Evolutionary conservation across 2,113 vertebrate species (phyloP).

Genomic region (Dermatemys mawii): DNA sequence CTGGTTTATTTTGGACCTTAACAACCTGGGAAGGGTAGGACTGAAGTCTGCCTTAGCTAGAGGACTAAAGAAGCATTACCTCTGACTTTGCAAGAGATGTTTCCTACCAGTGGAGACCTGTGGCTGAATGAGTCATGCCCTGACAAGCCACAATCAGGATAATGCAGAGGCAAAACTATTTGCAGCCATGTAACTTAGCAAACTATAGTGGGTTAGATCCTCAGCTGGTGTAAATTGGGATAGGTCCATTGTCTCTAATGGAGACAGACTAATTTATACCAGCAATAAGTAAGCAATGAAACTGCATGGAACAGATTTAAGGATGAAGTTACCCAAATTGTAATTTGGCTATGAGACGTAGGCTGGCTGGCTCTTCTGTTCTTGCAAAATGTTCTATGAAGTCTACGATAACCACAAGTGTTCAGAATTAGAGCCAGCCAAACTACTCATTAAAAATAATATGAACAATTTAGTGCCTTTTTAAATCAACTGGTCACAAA

Average conservation of each 20-base stretch:
- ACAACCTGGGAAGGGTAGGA: background rate
- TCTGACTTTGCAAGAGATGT: background rate
- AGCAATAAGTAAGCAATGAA: slow-evolving; percentile 34
- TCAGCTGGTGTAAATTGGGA: slow-evolving; percentile 58
- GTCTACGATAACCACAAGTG: background rate
- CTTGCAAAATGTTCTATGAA: background rate
- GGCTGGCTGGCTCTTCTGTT: background rate
- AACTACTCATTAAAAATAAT: slow-evolving; percentile 19
- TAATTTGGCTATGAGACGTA: slow-evolving; percentile 15
- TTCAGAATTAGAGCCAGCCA: background rate
- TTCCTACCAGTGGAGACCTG: background rate
- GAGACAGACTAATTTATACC: slow-evolving; percentile 38
- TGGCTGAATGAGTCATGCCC: background rate
- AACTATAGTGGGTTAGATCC: background rate
- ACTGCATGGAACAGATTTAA: slow-evolving; percentile 46
- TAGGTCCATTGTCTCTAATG: slow-evolving; percentile 9
- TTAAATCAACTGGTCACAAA: background rate
- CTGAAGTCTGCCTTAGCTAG: background rate
- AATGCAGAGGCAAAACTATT: background rate
- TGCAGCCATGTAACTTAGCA: background rate
- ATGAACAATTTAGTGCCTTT: slow-evolving; percentile 48
- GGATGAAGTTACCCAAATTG: slow-evolving; percentile 49
- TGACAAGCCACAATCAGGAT: background rate
- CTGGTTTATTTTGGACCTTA: background rate
- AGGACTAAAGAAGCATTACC: background rate